A percentile compares a stretch with the other conserved stretches of the same genome.
phyloP scores from a whole-genome alignment of 2,113 vertebrate genomes.

The Dinomys branickii region DNA sequence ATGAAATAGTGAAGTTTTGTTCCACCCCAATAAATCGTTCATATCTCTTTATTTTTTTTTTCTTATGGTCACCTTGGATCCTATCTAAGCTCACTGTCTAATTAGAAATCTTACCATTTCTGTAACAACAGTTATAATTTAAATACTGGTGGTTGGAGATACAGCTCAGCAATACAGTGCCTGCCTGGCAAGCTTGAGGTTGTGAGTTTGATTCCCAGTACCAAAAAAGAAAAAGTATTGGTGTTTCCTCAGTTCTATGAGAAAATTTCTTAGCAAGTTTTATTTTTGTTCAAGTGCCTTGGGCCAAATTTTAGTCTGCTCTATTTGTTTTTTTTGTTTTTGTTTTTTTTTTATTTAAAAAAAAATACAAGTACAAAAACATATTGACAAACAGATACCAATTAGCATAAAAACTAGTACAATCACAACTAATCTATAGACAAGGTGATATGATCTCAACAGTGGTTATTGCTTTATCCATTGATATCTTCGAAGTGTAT shows the following conservation, averaged over 20 bases:
- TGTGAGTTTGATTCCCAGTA: no score
- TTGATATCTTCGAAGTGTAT: no score
- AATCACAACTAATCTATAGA: no score
- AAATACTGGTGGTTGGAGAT: background rate
- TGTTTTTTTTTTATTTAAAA: no score
- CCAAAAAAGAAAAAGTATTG: background rate
- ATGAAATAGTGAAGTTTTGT: conserved; percentile 38
- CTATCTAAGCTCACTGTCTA: conserved; percentile 10
- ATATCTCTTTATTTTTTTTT: background rate
- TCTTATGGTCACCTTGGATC: background rate
- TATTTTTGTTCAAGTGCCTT: conserved; percentile 41
- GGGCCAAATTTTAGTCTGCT: conserved; percentile 30
- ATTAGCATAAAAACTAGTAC: no score
- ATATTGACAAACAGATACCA: no score
- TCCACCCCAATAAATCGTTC: conserved; percentile 9
- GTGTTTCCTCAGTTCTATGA: background rate
- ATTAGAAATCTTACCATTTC: conserved; percentile 56
- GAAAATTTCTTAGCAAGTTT: conserved; percentile 15
- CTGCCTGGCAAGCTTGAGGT: no score
- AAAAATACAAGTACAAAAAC: no score
- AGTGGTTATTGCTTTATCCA: no score
- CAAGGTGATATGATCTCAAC: no score
- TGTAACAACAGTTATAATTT: conserved; percentile 34
- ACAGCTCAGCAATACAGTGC: no score
- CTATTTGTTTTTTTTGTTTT: conserved; percentile 13